phyloP scores from a whole-genome alignment of 2,113 vertebrate species.

The Sarotherodon lohbergeri region DNA sequence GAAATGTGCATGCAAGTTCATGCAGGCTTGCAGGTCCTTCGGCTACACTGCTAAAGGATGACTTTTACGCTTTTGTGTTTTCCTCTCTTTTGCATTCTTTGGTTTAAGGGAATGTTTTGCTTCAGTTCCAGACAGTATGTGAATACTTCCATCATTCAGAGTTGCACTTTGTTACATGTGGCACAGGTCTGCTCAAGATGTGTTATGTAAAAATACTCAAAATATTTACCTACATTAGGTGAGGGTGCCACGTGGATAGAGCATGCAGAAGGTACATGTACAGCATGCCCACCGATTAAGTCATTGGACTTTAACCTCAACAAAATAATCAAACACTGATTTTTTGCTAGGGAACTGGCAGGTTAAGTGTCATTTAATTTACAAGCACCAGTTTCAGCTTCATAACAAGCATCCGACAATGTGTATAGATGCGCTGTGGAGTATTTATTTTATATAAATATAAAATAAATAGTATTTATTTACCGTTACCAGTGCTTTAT shows the following conservation, averaged over 20 bases:
- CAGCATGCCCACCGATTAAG: neutral
- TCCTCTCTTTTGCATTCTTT: neutral
- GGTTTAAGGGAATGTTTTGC: neutral
- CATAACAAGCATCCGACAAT: neutral
- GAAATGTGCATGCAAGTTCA: neutral
- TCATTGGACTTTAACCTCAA: neutral
- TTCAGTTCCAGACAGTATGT: neutral
- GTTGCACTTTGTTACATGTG: neutral
- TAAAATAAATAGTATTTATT: neutral
- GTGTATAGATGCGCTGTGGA: neutral
- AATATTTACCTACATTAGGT: neutral
- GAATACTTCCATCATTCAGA: neutral
- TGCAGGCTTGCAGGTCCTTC: neutral
- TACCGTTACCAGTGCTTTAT: neutral
- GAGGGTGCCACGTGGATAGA: neutral
- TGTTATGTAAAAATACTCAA: neutral
- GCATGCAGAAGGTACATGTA: neutral
- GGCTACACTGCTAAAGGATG: neutral
- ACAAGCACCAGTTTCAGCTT: neutral
- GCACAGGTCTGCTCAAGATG: neutral
- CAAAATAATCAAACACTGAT: neutral
- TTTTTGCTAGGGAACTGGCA: neutral
- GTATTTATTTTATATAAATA: neutral
- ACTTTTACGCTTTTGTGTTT: neutral
- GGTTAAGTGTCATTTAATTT: neutral